Conservation (phyloP, 2,797 vertebrate species). For the Pangasius sanitwongsei region DNA sequence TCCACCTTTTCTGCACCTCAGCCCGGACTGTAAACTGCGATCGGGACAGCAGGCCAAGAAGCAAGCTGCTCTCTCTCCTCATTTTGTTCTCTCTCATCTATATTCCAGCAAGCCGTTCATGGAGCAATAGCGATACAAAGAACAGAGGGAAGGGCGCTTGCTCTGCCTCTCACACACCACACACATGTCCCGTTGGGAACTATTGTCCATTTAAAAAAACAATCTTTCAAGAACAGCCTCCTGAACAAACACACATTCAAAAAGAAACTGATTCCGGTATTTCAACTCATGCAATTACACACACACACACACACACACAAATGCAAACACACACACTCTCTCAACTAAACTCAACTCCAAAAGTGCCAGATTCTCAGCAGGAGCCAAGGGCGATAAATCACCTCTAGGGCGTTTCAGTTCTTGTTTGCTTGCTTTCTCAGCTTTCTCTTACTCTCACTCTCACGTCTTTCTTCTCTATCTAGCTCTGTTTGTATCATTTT, state of each 20-base stretch:
- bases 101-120: slow-evolving; percentile 64
- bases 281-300: slow-evolving; percentile 11
- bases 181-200: slow-evolving; percentile 3
- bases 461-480: not conserved
- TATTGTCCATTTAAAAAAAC: slow-evolving; percentile 35
- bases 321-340: slow-evolving; percentile 30
- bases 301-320: slow-evolving; percentile 24
- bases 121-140: slow-evolving; percentile 49
- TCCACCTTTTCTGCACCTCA: slow-evolving; percentile 28
- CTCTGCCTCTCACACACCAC: slow-evolving; percentile 23
- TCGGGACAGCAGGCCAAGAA: not conserved
- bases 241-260: slow-evolving; percentile 23
- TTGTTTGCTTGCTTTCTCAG: slow-evolving; percentile 35
- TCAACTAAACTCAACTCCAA: slow-evolving; percentile 27
- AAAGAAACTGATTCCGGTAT: slow-evolving; percentile 32
- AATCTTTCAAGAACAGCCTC: slow-evolving; percentile 26
- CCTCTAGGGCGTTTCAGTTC: slow-evolving; percentile 25
- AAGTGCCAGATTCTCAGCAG: slow-evolving; percentile 29
- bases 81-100: slow-evolving; percentile 63
- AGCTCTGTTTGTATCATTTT: slow-evolving; percentile 16
- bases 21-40: not conserved
- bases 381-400: slow-evolving; percentile 30
- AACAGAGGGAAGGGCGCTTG: slow-evolving; percentile 16
- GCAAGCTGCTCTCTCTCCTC: not conserved
- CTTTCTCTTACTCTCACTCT: slow-evolving; percentile 6